A percentile compares a stretch with the other conserved stretches of the same genome.
Evolutionary conservation across 2,113 vertebrate species (phyloP).

Genomic region (Oreochromis tanganicae): DNA sequence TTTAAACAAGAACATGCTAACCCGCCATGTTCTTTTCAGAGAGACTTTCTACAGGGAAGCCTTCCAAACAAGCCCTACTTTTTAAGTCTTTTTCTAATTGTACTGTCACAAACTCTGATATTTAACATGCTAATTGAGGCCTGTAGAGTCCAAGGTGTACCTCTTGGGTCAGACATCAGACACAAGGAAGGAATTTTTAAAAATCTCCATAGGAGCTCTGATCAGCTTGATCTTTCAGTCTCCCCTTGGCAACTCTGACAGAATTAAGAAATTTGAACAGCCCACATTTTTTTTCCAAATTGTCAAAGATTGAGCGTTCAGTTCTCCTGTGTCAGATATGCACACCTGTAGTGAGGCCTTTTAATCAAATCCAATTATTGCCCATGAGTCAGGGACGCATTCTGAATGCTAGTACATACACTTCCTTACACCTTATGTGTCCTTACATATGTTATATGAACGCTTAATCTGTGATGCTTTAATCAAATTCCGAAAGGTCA

Average conservation of each 20-base stretch:
- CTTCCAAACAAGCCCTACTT: not conserved
- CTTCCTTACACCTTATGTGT: not conserved
- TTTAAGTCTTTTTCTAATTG: not conserved
- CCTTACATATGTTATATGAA: not conserved
- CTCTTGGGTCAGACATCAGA: not conserved
- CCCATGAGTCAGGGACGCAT: not conserved
- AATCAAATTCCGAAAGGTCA: not conserved
- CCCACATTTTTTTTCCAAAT: not conserved
- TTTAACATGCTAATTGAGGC: not conserved
- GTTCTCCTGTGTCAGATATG: not conserved
- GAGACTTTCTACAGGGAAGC: not conserved
- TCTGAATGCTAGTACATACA: not conserved
- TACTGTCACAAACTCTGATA: not conserved
- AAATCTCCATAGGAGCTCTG: not conserved
- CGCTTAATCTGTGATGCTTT: not conserved
- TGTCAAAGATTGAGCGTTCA: not conserved
- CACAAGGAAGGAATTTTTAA: not conserved
- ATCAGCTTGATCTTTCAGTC: not conserved
- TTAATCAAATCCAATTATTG: slow-evolving; percentile 9
- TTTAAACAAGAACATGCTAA: not conserved
- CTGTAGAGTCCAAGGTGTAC: not conserved
- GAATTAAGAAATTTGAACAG: not conserved
- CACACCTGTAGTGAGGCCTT: not conserved
- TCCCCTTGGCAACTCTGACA: not conserved
- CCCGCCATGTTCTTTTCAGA: not conserved